Conservation (phyloP, 2,888 invertebrate genomes). For the Andrena dorsata region DNA sequence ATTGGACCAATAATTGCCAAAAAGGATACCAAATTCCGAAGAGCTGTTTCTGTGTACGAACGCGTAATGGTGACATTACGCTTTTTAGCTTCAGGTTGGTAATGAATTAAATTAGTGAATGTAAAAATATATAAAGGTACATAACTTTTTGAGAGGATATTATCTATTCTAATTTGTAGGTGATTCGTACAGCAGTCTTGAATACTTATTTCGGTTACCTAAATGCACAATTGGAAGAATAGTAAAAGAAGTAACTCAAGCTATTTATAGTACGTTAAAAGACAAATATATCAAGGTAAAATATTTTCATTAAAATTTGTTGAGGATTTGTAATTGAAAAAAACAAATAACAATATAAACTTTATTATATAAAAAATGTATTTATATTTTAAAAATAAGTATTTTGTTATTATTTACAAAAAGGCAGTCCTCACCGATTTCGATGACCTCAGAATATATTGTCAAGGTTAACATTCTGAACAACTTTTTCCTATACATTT, state of each 20-base stretch:
- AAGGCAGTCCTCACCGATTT: no score
- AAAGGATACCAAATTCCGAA: background rate
- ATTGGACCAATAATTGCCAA: background rate
- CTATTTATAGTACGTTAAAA: background rate
- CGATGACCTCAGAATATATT: no score
- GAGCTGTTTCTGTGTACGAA: background rate
- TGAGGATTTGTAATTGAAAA: conserved; percentile 2
- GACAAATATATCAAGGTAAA: background rate
- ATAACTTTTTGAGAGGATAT: background rate
- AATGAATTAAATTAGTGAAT: background rate
- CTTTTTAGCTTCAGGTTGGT: background rate
- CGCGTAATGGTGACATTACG: background rate
- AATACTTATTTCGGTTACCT: background rate
- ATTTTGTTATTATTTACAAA: no score
- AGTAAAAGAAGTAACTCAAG: background rate
- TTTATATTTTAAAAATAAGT: no score
- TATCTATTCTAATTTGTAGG: background rate
- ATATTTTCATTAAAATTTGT: background rate
- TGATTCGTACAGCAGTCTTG: background rate
- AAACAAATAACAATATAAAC: background rate
- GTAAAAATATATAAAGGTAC: background rate
- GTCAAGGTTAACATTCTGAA: no score
- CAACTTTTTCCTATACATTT: no score
- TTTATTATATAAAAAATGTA: background rate
- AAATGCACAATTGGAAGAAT: conserved; percentile 2